Base-by-base conservation (phyloP, 1,140 invertebrate species). In the Lepidurus couesii region DNA sequence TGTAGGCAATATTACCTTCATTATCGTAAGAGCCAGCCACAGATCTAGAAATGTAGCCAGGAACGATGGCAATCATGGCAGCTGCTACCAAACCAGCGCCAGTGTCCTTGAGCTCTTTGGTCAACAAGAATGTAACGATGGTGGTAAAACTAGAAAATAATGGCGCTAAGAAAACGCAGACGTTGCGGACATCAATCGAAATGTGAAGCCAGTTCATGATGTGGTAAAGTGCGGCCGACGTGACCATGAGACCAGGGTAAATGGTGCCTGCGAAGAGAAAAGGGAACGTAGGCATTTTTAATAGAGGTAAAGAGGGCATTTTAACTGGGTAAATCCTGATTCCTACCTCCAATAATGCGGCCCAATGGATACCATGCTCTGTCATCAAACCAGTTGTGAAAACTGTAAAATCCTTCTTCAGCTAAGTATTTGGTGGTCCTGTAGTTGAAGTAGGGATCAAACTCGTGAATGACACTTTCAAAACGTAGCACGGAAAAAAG, bases 391-490 rank as follows among this genome's bases (percentile, higher is more conserved):
- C 97, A 99, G 86, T 99, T 99, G 85, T 98, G 95, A 86, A 99
- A 98, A 79, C 91, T 93, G 86, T 98, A 99, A 85, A 98, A 98
- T 3, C 97, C 97, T 87, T 98, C 92, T 85, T 98, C 96, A 5
- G 95, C 90, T 77, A 99, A 87, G 85, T 91, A 98, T 81, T 95
- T 91, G 11, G 97, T 99, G 47, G 97, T 98, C 82, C 97, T 90
- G 85, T 98, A 99, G 87, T 99, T 99, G 84, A 98, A 99, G 84
- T 98, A 99, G 85, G 98, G 98, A 89, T 99, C 98, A 85, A 99
- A 99, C 87, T 99, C 98, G 86, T 99, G 98, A 85, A 99, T 99
- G 83, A 99, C 99, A 87, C 95, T 98, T 87, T 99, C 98, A 86
- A 99, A 99, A 80, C 98, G 90, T 83, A 99, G 98, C 75, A 99